phyloP scores from a whole-genome alignment of 1,140 invertebrate genomes.

The Euschistus heros region DNA sequence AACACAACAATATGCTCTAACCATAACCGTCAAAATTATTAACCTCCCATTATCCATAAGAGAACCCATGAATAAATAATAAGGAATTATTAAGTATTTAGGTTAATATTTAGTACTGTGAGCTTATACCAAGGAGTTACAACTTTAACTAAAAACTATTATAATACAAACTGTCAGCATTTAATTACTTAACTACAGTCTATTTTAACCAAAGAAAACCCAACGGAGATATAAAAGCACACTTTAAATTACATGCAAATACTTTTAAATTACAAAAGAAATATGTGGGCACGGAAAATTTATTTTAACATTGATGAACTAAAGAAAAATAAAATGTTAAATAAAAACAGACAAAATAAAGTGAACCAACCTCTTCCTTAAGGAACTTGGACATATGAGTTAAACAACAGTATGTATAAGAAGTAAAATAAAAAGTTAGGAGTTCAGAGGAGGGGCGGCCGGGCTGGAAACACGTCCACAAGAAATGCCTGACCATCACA shows the following conservation, averaged over 20 bases:
- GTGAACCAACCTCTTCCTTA: neutral
- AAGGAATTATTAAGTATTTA: too few species aligned
- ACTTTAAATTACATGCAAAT: constrained; percentile 3
- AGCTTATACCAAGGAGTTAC: too few species aligned
- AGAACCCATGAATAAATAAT: too few species aligned
- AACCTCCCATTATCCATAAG: neutral
- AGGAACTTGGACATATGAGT: constrained; percentile 19
- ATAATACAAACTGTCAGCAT: too few species aligned
- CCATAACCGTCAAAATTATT: neutral
- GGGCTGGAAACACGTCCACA: constrained; percentile 22
- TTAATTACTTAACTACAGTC: too few species aligned
- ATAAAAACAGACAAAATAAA: neutral
- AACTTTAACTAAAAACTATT: too few species aligned
- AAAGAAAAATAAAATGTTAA: neutral
- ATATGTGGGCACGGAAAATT: neutral
- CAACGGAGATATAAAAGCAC: constrained; percentile 23
- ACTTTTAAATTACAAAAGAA: constrained; percentile 3
- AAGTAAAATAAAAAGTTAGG: constrained; percentile 25
- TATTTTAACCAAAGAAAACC: constrained; percentile 23
- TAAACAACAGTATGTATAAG: constrained; percentile 26
- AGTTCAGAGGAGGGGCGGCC: constrained; percentile 25
- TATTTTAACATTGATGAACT: neutral
- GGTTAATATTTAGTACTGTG: too few species aligned
- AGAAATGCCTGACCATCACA: neutral
- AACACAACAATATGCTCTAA: constrained; percentile 25